These are phyloP conservation scores for Meteorus colon DNA, from an alignment of 2,888 invertebrate species.

Conservation along the genomic window DNA sequence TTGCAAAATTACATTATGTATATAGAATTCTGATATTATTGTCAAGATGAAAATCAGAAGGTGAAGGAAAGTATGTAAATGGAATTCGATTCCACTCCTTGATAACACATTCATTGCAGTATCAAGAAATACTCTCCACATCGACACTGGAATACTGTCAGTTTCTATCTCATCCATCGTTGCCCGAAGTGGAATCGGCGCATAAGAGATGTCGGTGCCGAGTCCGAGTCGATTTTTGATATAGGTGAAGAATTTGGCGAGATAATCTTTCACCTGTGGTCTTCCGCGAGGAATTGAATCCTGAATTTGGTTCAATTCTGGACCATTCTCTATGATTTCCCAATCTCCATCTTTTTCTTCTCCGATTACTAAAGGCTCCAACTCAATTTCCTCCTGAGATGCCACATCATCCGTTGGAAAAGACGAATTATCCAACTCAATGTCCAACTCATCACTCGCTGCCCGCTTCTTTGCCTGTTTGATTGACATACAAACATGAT, in stretches of 20 bases:
- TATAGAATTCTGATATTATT: background rate
- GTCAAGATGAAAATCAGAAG: background rate
- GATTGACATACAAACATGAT: too few species aligned
- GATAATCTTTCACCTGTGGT: background rate
- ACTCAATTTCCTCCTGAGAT: too few species aligned
- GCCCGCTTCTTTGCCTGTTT: too few species aligned
- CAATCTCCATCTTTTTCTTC: too few species aligned
- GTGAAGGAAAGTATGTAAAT: background rate
- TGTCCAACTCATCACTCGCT: too few species aligned
- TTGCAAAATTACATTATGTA: background rate
- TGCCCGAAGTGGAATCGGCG: background rate
- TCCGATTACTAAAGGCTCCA: too few species aligned
- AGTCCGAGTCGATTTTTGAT: background rate
- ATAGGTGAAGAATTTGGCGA: background rate
- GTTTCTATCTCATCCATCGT: background rate
- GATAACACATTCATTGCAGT: background rate
- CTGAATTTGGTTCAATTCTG: too few species aligned
- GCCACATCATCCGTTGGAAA: too few species aligned
- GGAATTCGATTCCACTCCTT: background rate
- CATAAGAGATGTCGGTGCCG: background rate
- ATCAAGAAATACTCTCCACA: slow-evolving; percentile 5
- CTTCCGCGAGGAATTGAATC: background rate
- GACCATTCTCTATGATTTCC: too few species aligned
- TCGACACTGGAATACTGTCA: background rate
- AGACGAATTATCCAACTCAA: too few species aligned